Base-by-base conservation (phyloP, 2,113 vertebrate genomes). In the Aspidoscelis tigris region DNA sequence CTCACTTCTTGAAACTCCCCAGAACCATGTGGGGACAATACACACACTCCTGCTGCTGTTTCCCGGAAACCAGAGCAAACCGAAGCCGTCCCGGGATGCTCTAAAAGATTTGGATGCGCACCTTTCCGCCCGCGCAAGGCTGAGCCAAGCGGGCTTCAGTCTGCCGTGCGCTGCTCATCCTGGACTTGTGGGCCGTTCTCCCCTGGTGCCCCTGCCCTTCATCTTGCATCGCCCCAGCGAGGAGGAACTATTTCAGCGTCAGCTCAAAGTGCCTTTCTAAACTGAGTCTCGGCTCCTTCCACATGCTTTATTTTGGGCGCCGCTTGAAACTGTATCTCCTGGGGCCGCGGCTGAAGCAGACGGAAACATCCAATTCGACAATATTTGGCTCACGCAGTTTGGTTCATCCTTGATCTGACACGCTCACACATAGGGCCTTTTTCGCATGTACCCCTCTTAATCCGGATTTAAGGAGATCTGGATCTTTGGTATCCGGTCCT, bases 241-340 rank as follows among this genome's bases (percentile, higher is more conserved):
- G 43, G 14, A 80, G 14, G 64, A 80, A 24, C 66, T 78, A 78
- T 71, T 21, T 61, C 39, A 1, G 41, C 24, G 39, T 84, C 75
- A 78, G 75, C 83, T 47, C 24, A 71, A 78, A 71, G 39, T 44
- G 8, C 68, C 83, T 70, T 78, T 64, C 76, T 64, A 72, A 84
- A 64, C 68, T 33, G 24, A 41, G 76, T 39, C 16, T 72, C 18
- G 11, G 76, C 18, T 71, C 66, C 68, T 72, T 43, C 9, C 47
- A n/a, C 24, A 43, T 11, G 10, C 83, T 71, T 71, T 84, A 84
- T 78, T 84, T 72, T 78, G 66, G 41, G 76, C 66, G 16, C 16
- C 3, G 6, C 76, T 47, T 84, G 83, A 84, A 78, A 84, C 53
- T 53, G 11, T 47, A 84, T 39, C 76, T 41, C 10, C 33, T 2